Evolutionary conservation across 2,113 vertebrate species (phyloP), one percentile per base, ranked within the genome.

Genomic region (Glareola pratincola): DNA sequence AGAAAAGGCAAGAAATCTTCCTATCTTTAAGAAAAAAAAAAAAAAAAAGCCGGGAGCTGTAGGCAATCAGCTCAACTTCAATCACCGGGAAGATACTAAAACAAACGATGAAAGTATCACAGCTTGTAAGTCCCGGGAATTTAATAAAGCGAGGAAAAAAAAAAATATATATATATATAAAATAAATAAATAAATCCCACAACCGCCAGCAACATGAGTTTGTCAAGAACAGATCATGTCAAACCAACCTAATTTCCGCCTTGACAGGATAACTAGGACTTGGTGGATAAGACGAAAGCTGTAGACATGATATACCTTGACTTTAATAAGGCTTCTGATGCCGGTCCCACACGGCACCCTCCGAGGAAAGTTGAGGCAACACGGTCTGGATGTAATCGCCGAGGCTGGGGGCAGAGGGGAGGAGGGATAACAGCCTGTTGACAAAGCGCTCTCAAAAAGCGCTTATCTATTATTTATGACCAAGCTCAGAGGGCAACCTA

Each of bases 151-250:
- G 53, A 79, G 60, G 2, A 21, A 12, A 12, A 17, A 7, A 30
- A 59, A 57, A n/a, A 63, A 80, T n/a, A n/a, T n/a, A n/a, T n/a
- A n/a, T n/a, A n/a, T n/a, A n/a, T n/a, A n/a, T n/a, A 39, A 92
- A 71, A 72, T 4, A 29, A 71, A 71, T 59, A 71, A 41, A 90
- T 66, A 67, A 41, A n/a, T 6, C 1, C 36, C 88, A 72, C 86
- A 90, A 94, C 71, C 77, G 92, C 76, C 73, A 94, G 77, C 94
- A 85, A 90, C 96, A 97, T 1, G 87, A 96, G 96, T 97, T 96
- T 96, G 96, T 96, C 96, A 96, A 96, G 87, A 95, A 88, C 69
- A 92, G 96, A 91, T 96, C 96, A 94, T 96, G 96, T 97, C 96
- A 96, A 96, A 96, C 96, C 96, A 97, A 96, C 96, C 93, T 96